These are phyloP conservation scores for Chunga burmeisteri DNA, from an alignment of 2,113 vertebrate genomes.

Conservation along the genomic window DNA sequence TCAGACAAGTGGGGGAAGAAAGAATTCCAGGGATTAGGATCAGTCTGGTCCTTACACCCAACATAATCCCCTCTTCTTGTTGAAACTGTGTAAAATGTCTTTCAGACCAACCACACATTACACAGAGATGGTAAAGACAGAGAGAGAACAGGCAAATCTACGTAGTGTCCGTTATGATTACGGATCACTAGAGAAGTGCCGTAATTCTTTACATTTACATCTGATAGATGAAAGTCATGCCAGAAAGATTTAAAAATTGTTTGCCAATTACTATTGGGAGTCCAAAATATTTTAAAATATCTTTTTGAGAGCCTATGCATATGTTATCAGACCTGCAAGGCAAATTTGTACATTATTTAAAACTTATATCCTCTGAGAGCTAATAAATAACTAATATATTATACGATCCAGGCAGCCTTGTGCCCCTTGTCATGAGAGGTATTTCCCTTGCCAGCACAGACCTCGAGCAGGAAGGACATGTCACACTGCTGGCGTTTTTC, in stretches of 20 bases:
- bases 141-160: not conserved
- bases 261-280: not conserved
- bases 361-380: not conserved
- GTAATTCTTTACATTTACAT: not conserved
- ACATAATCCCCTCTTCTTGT: not conserved
- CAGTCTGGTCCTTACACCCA: not conserved
- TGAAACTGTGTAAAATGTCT: not conserved
- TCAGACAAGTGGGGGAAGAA: not conserved
- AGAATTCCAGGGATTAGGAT: not conserved
- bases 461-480: not conserved
- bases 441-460: not conserved
- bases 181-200: not conserved
- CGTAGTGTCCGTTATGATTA: rapidly evolving
- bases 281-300: not conserved
- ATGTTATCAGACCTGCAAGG: not conserved
- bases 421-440: not conserved
- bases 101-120: not conserved
- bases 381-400: not conserved
- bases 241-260: not conserved
- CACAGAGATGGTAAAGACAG: not conserved
- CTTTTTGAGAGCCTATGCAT: not conserved
- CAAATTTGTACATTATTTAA: not conserved
- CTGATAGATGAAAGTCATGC: rapidly evolving
- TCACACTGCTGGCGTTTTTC: not conserved
- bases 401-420: not conserved